Evolutionary conservation across 2,888 invertebrate genomes (phyloP).

Genomic region (Drosophila monieri): DNA sequence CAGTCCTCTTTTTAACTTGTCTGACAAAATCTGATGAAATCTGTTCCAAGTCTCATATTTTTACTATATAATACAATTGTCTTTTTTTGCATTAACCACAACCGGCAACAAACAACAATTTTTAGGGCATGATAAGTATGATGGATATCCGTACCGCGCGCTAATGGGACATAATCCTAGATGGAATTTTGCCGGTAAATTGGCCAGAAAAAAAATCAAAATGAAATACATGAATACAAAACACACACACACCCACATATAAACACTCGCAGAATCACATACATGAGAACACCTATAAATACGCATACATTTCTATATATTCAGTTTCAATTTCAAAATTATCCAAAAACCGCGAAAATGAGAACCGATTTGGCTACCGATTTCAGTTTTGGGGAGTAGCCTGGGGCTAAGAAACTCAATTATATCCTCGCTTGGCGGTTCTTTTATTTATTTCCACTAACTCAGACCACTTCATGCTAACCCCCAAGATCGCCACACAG

Average conservation of each 20-base stretch:
- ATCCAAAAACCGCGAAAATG: neutral
- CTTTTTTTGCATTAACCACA: slow-evolving; percentile 61
- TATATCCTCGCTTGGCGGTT: slow-evolving; percentile 16
- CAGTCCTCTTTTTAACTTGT: slow-evolving; percentile 7
- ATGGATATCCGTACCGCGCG: slow-evolving; percentile 84
- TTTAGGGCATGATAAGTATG: slow-evolving; percentile 84
- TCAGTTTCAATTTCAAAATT: slow-evolving; percentile 1
- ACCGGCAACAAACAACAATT: slow-evolving; percentile 56
- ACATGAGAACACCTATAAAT: slow-evolving; percentile 32
- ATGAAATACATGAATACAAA: slow-evolving; percentile 18
- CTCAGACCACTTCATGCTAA: slow-evolving; percentile 27
- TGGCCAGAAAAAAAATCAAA: slow-evolving; percentile 72
- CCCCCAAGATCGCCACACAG: neutral
- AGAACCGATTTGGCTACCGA: neutral
- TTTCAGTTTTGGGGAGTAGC: slow-evolving; percentile 11
- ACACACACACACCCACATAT: slow-evolving; percentile 16
- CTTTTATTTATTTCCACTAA: slow-evolving; percentile 21
- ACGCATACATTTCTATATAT: slow-evolving; percentile 13
- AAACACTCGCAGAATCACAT: slow-evolving; percentile 24
- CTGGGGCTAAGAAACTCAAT: slow-evolving; percentile 13
- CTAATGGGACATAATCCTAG: slow-evolving; percentile 84
- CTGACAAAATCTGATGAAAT: slow-evolving; percentile 9
- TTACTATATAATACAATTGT: slow-evolving; percentile 49
- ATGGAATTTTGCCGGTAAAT: slow-evolving; percentile 84
- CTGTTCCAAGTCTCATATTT: slow-evolving; percentile 26